Conservation (phyloP, 1,140 invertebrate genomes). For the Ceratosolen fusciceps region DNA sequence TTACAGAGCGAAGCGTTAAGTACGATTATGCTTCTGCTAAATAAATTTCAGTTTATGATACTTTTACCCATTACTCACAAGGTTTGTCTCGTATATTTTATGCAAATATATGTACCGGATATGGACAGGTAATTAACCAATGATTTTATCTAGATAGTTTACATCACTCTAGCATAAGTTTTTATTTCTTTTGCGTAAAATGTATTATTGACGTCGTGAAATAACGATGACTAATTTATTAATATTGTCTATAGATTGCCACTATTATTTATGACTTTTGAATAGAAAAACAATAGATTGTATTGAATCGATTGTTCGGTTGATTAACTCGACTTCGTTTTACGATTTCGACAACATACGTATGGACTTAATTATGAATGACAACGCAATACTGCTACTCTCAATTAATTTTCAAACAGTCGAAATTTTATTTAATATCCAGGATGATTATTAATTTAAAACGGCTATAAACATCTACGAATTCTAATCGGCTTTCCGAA, state of each 20-base stretch:
- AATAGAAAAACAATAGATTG: neutral
- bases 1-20: neutral
- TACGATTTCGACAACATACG: too few species aligned
- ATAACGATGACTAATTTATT: too few species aligned
- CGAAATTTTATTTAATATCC: too few species aligned
- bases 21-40: constrained; percentile 16
- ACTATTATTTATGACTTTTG: too few species aligned
- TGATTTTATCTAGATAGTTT: neutral
- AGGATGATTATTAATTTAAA: too few species aligned
- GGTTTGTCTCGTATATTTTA: constrained; percentile 21
- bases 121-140: neutral
- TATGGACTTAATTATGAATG: too few species aligned
- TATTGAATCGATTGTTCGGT: neutral
- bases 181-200: neutral
- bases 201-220: neutral
- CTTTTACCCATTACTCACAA: constrained; percentile 9
- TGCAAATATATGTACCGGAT: constrained; percentile 12
- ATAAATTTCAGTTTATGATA: constrained; percentile 7
- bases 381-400: too few species aligned
- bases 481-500: neutral
- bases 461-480: too few species aligned
- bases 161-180: neutral
- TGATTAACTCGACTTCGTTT: too few species aligned
- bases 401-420: too few species aligned
- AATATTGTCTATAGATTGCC: too few species aligned